These are phyloP conservation scores for Mythimna ferrago DNA, from an alignment of 2,888 invertebrate species.

Conservation along the genomic window DNA sequence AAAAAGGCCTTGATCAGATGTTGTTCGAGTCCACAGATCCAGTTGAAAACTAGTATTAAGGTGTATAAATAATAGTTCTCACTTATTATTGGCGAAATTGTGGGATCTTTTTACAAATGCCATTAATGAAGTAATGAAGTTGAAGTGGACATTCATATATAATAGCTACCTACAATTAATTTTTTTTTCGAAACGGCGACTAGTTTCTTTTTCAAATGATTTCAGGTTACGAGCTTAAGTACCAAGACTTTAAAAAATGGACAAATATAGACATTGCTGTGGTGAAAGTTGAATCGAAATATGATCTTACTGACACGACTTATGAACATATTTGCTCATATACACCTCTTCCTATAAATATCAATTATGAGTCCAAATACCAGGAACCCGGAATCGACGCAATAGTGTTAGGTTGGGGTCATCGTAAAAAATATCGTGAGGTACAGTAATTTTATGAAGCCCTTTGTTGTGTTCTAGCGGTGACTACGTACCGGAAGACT, in stretches of 20 bases:
- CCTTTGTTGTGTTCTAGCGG: not conserved
- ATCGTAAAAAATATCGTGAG: conserved; percentile 60
- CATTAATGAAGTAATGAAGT: no score
- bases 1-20: no score
- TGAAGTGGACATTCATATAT: no score
- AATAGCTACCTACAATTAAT: no score
- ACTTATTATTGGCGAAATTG: no score
- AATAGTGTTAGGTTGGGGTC: conserved; percentile 73
- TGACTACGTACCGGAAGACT: no score
- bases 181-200: no score
- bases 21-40: no score
- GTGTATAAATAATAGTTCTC: no score
- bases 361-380: conserved; percentile 67
- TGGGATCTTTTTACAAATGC: no score
- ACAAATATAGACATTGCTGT: conserved; percentile 74
- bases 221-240: conserved; percentile 71
- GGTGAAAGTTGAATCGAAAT: conserved; percentile 72
- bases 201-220: not conserved
- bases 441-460: conserved; percentile 37
- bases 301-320: conserved; percentile 47
- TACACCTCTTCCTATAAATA: conserved; percentile 61
- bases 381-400: conserved; percentile 63
- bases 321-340: conserved; percentile 65
- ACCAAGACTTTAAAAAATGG: conserved; percentile 67
- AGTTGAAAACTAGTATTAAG: no score